Percentiles rank a stretch among this genome's conserved stretches.
Conservation (phyloP, 2,113 vertebrate species). For the Hymenochirus boettgeri region DNA sequence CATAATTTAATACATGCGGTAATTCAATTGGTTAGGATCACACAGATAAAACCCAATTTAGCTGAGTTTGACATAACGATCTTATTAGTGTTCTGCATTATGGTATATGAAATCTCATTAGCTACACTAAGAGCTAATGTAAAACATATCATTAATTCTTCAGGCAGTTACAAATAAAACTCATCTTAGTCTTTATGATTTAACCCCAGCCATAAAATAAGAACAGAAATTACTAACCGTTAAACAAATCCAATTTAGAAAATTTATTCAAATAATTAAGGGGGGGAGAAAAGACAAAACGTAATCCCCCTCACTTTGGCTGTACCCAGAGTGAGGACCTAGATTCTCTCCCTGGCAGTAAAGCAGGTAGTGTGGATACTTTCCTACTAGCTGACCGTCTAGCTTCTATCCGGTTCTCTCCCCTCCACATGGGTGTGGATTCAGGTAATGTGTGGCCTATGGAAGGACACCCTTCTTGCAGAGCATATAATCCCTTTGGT, state of each 20-base stretch:
- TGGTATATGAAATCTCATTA: conserved; percentile 44
- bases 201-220: conserved; percentile 26
- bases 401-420: too few relatives aligned
- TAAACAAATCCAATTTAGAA: not conserved
- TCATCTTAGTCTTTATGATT: conserved; percentile 36
- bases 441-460: too few relatives aligned
- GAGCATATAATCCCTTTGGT: too few relatives aligned
- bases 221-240: not conserved
- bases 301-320: too few relatives aligned
- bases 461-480: too few relatives aligned
- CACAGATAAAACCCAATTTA: conserved; percentile 42
- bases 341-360: too few relatives aligned
- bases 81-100: conserved; percentile 43
- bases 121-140: conserved; percentile 41
- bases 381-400: too few relatives aligned
- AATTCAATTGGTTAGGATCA: conserved; percentile 42
- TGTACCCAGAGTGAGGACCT: too few relatives aligned
- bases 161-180: conserved; percentile 41
- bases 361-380: too few relatives aligned
- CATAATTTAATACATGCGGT: conserved; percentile 41
- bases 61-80: conserved; percentile 43
- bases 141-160: conserved; percentile 44
- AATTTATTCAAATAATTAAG: too few relatives aligned
- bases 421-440: too few relatives aligned
- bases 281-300: too few relatives aligned